Evolutionary conservation across 2,797 vertebrate species (phyloP).

Genomic region (Hapalemur alaotrensis): DNA sequence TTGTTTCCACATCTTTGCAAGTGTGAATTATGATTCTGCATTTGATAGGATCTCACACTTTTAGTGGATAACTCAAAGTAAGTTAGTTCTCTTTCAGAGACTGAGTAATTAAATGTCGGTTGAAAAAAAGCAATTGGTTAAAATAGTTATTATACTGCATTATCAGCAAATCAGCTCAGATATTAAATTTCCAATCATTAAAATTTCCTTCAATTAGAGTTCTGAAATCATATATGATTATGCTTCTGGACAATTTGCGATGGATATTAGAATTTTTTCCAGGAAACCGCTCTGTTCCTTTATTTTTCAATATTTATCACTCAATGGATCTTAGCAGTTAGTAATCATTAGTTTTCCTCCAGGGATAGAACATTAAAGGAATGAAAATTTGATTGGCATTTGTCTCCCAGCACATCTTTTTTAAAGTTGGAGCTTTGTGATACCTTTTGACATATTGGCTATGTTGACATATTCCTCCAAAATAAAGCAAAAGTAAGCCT

Average conservation of each 20-base stretch:
- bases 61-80: background rate
- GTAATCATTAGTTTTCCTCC: constrained; percentile 56
- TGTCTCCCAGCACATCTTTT: background rate
- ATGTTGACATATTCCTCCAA: background rate
- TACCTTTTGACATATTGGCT: constrained; percentile 61
- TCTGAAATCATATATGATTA: constrained; percentile 28
- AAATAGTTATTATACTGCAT: background rate
- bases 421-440: constrained; percentile 50
- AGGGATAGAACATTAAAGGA: constrained; percentile 13
- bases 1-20: too few relatives aligned
- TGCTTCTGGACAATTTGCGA: constrained; percentile 15
- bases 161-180: background rate
- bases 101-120: background rate
- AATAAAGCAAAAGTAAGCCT: constrained; percentile 63
- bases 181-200: constrained; percentile 42
- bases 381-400: constrained; percentile 47
- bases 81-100: background rate
- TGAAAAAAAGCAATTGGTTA: constrained; percentile 17
- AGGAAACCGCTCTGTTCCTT: constrained; percentile 3
- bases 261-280: background rate
- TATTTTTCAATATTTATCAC: constrained; percentile 21
- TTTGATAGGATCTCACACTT: background rate
- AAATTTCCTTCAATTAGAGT: constrained; percentile 10
- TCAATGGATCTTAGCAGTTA: constrained; percentile 28
- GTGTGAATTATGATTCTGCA: background rate